Conservation (phyloP, 2,797 vertebrate species). For the Gymnocypris eckloni region DNA sequence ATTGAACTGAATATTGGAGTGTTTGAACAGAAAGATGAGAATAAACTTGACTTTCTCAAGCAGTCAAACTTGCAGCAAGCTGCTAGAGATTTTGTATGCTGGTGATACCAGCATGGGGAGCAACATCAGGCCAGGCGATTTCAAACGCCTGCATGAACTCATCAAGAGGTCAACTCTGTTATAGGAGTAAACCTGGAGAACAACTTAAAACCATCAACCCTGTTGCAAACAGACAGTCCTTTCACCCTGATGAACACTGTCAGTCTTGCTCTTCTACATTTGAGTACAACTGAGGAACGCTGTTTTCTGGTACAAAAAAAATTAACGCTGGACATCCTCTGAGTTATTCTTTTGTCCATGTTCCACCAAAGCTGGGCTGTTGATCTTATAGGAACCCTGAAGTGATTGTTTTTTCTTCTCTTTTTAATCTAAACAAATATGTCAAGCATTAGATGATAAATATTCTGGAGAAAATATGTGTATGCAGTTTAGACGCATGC, state of each 20-base stretch:
- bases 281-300: background rate
- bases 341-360: background rate
- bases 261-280: background rate
- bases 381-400: background rate
- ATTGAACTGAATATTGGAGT: background rate
- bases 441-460: conserved; percentile 50
- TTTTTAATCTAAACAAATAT: conserved; percentile 49
- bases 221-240: background rate
- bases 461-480: conserved; percentile 6
- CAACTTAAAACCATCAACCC: background rate
- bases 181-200: background rate
- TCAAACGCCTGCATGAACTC: background rate
- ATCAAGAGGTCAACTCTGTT: background rate
- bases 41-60: background rate
- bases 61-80: background rate
- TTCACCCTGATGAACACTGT: background rate
- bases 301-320: background rate
- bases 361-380: background rate
- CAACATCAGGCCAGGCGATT: background rate
- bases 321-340: background rate
- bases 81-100: background rate
- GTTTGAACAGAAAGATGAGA: background rate
- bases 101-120: background rate
- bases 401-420: background rate
- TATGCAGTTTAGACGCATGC: background rate